Evolutionary conservation across 2,797 vertebrate species (phyloP).

Genomic region (Lacerta viridis): DNA sequence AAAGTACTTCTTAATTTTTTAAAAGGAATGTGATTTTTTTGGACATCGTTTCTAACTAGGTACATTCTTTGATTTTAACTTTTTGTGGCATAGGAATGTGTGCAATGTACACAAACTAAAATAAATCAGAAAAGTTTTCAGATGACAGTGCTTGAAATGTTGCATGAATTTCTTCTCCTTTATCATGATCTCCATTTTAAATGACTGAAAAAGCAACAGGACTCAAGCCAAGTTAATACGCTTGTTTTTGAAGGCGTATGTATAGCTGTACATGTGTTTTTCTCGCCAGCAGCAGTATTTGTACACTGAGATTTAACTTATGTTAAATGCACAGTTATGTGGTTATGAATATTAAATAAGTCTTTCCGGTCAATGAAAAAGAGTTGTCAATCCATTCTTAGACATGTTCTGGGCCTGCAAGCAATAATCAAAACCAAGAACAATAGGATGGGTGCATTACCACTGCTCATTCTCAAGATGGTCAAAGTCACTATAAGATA

Average conservation of each 20-base stretch:
- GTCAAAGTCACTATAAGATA: not conserved
- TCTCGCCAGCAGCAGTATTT: not conserved
- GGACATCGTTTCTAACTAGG: not conserved
- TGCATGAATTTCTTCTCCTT: constrained; percentile 51
- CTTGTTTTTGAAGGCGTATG: not conserved
- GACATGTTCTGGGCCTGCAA: not conserved
- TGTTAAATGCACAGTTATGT: not conserved
- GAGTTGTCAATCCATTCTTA: not conserved
- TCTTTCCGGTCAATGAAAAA: not conserved
- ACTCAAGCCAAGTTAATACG: not conserved
- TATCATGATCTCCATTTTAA: constrained; percentile 49
- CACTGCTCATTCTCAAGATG: constrained; percentile 10
- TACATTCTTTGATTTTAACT: constrained; percentile 48
- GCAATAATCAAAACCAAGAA: not conserved
- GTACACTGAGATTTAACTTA: constrained; percentile 7
- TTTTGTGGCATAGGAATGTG: constrained; percentile 35
- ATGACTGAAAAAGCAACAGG: constrained; percentile 28
- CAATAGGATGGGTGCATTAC: not conserved
- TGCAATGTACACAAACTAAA: constrained; percentile 46
- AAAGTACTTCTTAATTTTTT: not conserved
- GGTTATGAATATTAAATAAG: not conserved
- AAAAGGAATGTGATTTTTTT: not conserved
- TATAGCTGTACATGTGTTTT: not conserved
- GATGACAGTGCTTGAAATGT: constrained; percentile 32
- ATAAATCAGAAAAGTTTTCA: constrained; percentile 47